Base-by-base conservation (phyloP, 2,888 invertebrate genomes). In the Dorcus parallelipipedus region DNA sequence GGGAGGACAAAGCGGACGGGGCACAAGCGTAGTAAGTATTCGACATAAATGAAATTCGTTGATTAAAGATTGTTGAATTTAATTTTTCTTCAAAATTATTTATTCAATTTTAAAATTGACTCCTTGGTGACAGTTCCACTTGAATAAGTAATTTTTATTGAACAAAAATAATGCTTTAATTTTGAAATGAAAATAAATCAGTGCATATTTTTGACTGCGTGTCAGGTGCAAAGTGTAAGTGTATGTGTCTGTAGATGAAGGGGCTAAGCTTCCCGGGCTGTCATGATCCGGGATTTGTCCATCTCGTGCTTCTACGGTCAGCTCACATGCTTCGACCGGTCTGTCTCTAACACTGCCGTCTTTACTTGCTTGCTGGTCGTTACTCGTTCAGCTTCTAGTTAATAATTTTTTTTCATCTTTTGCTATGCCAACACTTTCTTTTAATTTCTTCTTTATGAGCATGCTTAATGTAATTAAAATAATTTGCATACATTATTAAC, bases 321-420 rank as follows among this genome's bases (percentile, higher is more conserved):
- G 91, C 93, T 82, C 92, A 93, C 84, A 91, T 95, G 82, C 88
- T 97, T 83, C 90, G 89, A 85, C 93, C 94, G 95, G 96, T 97
- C 92, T 91, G 90, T 86, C 81, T 79, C 72, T 75, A 74, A 71
- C 71, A 56, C 61, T 38, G 49, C 38, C 33, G 23, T 14, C 9
- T 49, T 38, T 33, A 38, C 14, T 33, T 57, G 42, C 50, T 53
- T 55, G 54, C 40, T 50, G 38, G 47, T 60, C 38, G 38, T 49
- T 43, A 8, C 26, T 33, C 26, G 26, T 33, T 33, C 26, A 33
- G 26, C 26, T 33, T 33, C 5, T 20, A 20, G 20, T 20, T 20
- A 20, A 20, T 2, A 6, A 14, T 17, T 42, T 42, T 42, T 42
- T 42, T 33, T 33, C 26, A 6, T 6, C 26, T 33, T 33, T 33